Evolutionary conservation across 2,888 invertebrate genomes (phyloP).

Genomic region (Troilus luridus): DNA sequence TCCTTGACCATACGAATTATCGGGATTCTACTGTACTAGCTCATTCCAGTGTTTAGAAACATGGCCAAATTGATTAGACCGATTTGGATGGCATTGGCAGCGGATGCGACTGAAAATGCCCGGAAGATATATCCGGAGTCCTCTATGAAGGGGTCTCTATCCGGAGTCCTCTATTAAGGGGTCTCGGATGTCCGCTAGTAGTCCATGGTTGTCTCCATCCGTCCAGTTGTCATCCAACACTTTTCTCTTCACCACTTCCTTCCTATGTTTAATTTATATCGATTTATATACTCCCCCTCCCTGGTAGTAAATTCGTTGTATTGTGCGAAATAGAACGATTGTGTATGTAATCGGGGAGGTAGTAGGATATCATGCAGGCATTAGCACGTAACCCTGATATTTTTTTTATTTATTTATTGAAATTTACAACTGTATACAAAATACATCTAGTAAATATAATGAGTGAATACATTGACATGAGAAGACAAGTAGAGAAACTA

Average conservation of each 20-base stretch:
- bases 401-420: no score
- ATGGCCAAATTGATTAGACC: neutral
- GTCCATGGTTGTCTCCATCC: constrained; percentile 19
- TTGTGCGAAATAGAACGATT: neutral
- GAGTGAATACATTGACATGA: no score
- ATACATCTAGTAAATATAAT: no score
- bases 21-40: no score
- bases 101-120: constrained; percentile 1
- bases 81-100: neutral
- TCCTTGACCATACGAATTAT: no score
- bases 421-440: no score
- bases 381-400: no score
- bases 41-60: no score
- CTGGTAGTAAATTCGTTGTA: neutral
- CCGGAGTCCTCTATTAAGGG: neutral
- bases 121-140: constrained; percentile 4
- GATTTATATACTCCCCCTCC: neutral
- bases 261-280: neutral
- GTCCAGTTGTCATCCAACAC: constrained; percentile 17
- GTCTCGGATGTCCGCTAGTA: neutral
- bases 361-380: no score
- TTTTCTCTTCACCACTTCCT: neutral
- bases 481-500: no score
- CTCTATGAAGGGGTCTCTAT: neutral
- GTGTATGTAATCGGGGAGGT: neutral